phyloP scores from a whole-genome alignment of 2,113 vertebrate species.

The Limnothrissa miodon region DNA sequence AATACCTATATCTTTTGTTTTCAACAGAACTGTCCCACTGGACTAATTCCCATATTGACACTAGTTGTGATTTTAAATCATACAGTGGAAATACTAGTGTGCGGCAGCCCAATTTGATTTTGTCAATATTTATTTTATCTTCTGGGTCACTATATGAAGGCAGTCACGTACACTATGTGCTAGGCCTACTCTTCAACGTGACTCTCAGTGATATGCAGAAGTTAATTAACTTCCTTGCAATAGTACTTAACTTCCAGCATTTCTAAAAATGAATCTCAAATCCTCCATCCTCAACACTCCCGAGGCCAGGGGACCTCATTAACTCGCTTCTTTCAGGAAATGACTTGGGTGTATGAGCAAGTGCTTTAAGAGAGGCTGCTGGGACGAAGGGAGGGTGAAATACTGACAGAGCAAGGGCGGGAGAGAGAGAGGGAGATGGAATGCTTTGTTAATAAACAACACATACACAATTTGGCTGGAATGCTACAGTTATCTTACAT shows the following conservation, averaged over 20 bases:
- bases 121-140: not conserved
- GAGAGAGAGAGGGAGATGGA: not conserved
- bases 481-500: conserved; percentile 28
- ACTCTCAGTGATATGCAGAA: not conserved
- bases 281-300: conserved; percentile 5
- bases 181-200: not conserved
- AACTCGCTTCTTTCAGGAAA: conserved; percentile 16
- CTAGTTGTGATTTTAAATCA: too few species aligned
- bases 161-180: not conserved
- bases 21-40: too few species aligned
- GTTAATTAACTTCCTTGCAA: not conserved
- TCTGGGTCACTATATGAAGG: not conserved
- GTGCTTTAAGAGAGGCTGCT: not conserved
- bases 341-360: conserved; percentile 16
- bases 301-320: not conserved
- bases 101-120: not conserved
- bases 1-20: too few species aligned
- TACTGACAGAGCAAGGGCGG: not conserved
- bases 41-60: too few species aligned
- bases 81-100: too few species aligned
- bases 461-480: conserved; percentile 19
- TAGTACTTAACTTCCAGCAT: not conserved
- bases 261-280: conserved; percentile 2
- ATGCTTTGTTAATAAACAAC: conserved; percentile 37
- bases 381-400: not conserved